phyloP scores from a whole-genome alignment of 2,888 invertebrate species.

The Caenorhabditis sp. region DNA sequence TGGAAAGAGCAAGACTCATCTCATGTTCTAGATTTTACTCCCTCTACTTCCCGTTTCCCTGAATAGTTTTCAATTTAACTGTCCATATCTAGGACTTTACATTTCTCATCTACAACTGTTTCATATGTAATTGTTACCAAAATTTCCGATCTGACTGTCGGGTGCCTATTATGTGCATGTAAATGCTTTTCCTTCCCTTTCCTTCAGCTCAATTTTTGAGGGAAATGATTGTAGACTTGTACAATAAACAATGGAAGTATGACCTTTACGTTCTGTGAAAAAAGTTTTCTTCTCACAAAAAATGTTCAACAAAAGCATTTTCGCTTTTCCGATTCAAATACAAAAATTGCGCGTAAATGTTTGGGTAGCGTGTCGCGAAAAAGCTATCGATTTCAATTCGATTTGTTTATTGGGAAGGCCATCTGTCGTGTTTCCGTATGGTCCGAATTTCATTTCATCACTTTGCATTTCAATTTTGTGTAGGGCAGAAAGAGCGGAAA shows the following conservation, averaged over 20 bases:
- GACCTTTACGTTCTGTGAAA: too few relatives aligned
- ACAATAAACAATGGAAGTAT: too few relatives aligned
- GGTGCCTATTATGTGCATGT: background rate
- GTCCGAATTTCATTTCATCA: background rate
- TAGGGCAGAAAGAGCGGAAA: too few relatives aligned
- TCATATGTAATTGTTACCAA: conserved; percentile 4
- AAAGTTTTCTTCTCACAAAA: too few relatives aligned
- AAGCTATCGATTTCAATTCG: conserved; percentile 8
- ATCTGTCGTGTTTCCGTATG: background rate
- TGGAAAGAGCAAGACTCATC: conserved; percentile 74
- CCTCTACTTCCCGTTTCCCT: conserved; percentile 10
- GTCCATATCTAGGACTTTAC: conserved; percentile 11
- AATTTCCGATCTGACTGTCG: background rate
- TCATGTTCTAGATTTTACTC: conserved; percentile 67
- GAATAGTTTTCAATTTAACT: conserved; percentile 2
- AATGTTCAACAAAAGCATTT: background rate
- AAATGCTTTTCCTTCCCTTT: background rate
- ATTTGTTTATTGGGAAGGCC: conserved; percentile 2
- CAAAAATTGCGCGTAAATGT: background rate
- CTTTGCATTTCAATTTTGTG: background rate
- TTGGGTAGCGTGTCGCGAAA: background rate
- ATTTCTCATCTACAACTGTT: background rate
- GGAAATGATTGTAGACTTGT: too few relatives aligned
- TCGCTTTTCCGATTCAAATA: background rate
- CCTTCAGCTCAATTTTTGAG: too few relatives aligned